Conservation (phyloP, 2,797 vertebrate genomes). For the Rhodeus uyekii region DNA sequence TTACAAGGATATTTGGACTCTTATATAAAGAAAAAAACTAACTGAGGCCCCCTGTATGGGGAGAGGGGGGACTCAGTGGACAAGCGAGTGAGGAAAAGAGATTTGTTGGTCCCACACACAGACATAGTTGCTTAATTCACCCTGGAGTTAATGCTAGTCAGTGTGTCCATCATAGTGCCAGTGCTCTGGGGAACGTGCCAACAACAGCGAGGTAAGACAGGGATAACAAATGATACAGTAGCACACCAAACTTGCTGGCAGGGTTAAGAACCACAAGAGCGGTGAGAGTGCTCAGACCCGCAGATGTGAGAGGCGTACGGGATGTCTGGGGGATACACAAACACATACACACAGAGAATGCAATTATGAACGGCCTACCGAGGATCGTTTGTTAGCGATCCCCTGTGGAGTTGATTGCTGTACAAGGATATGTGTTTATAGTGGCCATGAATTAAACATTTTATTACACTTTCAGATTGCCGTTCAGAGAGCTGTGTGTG, state of each 20-base stretch:
- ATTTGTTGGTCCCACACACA: constrained; percentile 15
- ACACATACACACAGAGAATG: neutral
- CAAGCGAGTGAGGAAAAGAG: constrained; percentile 14
- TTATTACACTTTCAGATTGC: constrained; percentile 13
- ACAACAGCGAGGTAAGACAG: constrained; percentile 21
- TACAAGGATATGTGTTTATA: constrained; percentile 33
- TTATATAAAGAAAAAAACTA: constrained; percentile 46
- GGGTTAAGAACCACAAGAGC: constrained; percentile 24
- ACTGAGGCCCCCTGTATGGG: constrained; percentile 3
- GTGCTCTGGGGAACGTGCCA: neutral
- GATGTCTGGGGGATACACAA: neutral
- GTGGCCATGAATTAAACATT: constrained; percentile 28
- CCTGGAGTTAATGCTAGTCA: constrained; percentile 11
- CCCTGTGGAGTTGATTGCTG: neutral
- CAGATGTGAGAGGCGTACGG: neutral
- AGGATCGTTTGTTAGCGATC: constrained; percentile 19
- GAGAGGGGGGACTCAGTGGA: neutral
- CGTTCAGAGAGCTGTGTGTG: neutral
- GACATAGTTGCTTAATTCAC: constrained; percentile 14
- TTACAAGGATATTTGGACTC: constrained; percentile 54
- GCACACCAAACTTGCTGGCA: constrained; percentile 36
- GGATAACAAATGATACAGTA: constrained; percentile 35
- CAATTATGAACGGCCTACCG: neutral
- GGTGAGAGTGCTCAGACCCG: neutral
- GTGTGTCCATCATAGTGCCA: constrained; percentile 19